Percentiles rank a stretch among this genome's conserved stretches.
Evolutionary conservation across 2,797 vertebrate genomes (phyloP).

Genomic region (Columba guinea): DNA sequence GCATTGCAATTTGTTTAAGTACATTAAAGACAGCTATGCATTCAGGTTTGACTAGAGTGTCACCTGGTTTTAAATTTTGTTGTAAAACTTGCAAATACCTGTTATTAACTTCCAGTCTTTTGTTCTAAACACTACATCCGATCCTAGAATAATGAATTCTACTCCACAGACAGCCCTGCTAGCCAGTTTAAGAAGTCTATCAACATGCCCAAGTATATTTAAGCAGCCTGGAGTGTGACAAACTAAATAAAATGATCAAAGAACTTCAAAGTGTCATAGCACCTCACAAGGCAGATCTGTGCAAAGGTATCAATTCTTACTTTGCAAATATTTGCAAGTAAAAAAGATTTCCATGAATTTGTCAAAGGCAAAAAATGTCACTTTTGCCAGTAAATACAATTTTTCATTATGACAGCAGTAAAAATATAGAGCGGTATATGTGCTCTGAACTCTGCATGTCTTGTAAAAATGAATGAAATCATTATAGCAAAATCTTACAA

Average conservation of each 20-base stretch:
- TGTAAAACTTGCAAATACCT: constrained; percentile 23
- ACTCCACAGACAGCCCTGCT: constrained; percentile 19
- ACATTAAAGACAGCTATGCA: background rate
- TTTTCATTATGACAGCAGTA: constrained; percentile 41
- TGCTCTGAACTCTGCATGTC: background rate
- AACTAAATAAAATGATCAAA: constrained; percentile 68
- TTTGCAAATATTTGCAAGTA: constrained; percentile 69
- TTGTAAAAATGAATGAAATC: background rate
- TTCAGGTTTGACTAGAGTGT: background rate
- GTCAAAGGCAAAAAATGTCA: constrained; percentile 48
- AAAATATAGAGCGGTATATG: background rate
- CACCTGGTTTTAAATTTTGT: background rate
- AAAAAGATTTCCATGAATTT: constrained; percentile 66
- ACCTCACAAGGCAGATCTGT: constrained; percentile 52
- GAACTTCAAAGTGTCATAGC: constrained; percentile 64
- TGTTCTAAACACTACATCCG: background rate
- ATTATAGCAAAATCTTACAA: background rate
- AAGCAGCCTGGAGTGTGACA: constrained; percentile 54
- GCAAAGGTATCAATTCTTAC: constrained; percentile 54
- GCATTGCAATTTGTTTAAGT: background rate
- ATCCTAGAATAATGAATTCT: constrained; percentile 1
- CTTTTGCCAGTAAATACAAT: constrained; percentile 37
- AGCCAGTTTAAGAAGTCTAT: constrained; percentile 46
- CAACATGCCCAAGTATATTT: constrained; percentile 17
- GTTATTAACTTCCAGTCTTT: constrained; percentile 36